Evolutionary conservation across 2,888 invertebrate genomes (phyloP), one percentile per base, ranked within the genome.

Genomic region (Parochlus steinenii): DNA sequence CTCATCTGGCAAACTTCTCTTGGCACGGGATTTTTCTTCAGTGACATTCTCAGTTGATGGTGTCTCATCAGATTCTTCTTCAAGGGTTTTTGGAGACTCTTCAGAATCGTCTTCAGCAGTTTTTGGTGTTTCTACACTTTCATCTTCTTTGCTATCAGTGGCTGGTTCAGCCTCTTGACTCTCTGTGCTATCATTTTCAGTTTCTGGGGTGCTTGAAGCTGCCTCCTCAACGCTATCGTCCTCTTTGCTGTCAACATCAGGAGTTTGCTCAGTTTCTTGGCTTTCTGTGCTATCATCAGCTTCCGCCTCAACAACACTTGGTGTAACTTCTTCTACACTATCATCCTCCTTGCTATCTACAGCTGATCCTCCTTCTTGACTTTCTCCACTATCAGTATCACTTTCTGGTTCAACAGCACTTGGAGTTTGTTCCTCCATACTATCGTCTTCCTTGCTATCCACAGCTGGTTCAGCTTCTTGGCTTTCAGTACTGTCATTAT

Each of bases 41-140:
- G 61, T 48, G 36, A 61, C 51, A 42, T 63, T 61, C 16, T 26
- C 26, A 26, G 28, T 14, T 14, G 6, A 10, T 22, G 22, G 5
- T 14, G 44, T 44, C 27, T 46, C 46, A 33, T 44, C 42, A 27
- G 45, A 44, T 17, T 40, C 44, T 35, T 39, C 36, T n/a, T 37
- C 37, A 28, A 25, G 37, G 20, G 39, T 40, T 6, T 37, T 25
- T n/a, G 28, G 10, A 27, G 27, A 32, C 31, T 49, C 41, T 44
- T 45, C 26, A 16, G 48, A 40, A 38, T 46, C 48, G 31, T 46
- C 48, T 40, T 48, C 50, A 22, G 27, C 33, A n/a, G 38, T 41
- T 36, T 39, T 32, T 27, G 41, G 31, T 33, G 36, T 40, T 42
- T 41, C 44, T 33, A 39, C 42, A 31, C 38, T 39, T 28, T 42